Base-by-base conservation (phyloP, 1,140 invertebrate species). In the Himalopsyche phryganea region DNA sequence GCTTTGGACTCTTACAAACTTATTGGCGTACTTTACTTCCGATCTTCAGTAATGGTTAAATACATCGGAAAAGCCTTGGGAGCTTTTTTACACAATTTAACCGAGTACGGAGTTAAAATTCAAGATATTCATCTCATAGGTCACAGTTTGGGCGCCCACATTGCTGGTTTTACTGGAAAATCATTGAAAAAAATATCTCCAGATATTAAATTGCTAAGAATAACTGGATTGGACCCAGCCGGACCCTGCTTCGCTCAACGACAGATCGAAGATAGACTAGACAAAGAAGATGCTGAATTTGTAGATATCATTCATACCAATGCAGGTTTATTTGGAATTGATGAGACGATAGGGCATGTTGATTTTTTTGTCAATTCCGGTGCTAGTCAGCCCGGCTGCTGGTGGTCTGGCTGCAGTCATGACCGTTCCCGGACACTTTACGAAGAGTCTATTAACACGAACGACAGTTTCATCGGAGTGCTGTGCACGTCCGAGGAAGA, bases 131-230 rank as follows among this genome's bases (percentile, higher is more conserved):
- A 62, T 13, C 20, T 62, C 1, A 45, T 94, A 48, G 92, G 91
- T 0, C 92, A 93, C 74, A 92, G 90, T 60, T 74, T 95, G 7
- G 92, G 92, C 0, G 85, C 90, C 0, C 91, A 95, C 65, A 85
- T 92, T 13, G 83, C 87, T 1, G 89, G 90, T 1, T 86, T 87
- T 51, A 80, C 86, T 0, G 90, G 90, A 0, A 83, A 83, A 63
- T 64, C 60, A 10, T 68, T 78, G 50, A 53, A 63, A 7, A 63
- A 71, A 4, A 55, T 80, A 5, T 78, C 77, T 0, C 50, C 49
- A 5, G 78, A 80, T 1, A 17, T 20, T 2, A 69, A 67, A 32
- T 67, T 86, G 1, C 82, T 79, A 5, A 76, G 85, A 17, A 85
- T 89, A 13, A 81, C 86, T 10, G 86, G 84, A 0, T 66, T 90